These are phyloP conservation scores for Formica selysi DNA, from an alignment of 1,140 invertebrate species.

Conservation along the genomic window DNA sequence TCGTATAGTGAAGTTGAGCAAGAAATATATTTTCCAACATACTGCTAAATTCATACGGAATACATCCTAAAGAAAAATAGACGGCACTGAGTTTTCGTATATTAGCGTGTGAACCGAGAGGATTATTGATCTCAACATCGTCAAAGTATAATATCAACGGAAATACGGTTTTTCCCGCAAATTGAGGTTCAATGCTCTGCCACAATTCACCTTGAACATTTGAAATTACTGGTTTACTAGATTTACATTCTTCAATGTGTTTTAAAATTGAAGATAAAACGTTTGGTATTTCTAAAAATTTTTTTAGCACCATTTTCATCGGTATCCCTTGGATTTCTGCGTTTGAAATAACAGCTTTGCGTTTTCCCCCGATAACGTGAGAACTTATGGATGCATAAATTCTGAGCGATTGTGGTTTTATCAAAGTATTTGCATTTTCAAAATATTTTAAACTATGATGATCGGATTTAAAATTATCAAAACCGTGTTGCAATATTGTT, in stretches of 20 bases:
- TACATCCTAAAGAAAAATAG: constrained; percentile 6
- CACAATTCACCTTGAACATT: constrained; percentile 9
- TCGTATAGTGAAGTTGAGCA: background rate
- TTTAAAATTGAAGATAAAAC: constrained; percentile 19
- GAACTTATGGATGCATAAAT: constrained; percentile 5
- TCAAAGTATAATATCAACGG: constrained; percentile 34
- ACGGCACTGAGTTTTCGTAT: background rate
- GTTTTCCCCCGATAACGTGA: background rate
- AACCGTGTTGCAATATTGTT: constrained; percentile 18
- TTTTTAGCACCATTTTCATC: constrained; percentile 3
- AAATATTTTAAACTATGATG: constrained; percentile 21
- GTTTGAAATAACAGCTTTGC: background rate
- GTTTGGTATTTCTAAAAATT: constrained; percentile 12
- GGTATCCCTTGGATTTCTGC: background rate
- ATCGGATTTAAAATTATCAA: constrained; percentile 12
- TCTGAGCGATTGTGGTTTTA: background rate
- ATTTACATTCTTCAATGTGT: constrained; percentile 6
- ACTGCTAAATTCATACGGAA: constrained; percentile 14
- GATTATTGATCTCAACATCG: background rate
- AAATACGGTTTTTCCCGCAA: background rate
- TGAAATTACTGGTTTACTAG: background rate
- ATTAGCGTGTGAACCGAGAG: too few relatives aligned
- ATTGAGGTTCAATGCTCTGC: constrained; percentile 17
- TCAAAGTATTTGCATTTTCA: constrained; percentile 1
- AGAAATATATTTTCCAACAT: background rate